These are phyloP conservation scores for Petromus typicus DNA, from an alignment of 2,113 vertebrate genomes.

Conservation along the genomic window DNA sequence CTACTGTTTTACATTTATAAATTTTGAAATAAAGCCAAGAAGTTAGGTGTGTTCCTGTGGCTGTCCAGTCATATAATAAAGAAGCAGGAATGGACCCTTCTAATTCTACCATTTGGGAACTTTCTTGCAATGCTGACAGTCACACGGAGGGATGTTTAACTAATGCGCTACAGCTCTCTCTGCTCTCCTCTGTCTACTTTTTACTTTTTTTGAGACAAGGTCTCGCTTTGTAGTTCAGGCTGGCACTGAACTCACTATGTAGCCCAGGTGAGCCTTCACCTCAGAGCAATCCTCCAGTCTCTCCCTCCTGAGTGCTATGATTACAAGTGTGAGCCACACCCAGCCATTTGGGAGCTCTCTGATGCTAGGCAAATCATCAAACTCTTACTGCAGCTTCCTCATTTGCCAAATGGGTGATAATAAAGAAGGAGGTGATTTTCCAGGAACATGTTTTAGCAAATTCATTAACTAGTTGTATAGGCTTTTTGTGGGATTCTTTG, in stretches of 20 bases:
- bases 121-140: too few species aligned
- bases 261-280: too few species aligned
- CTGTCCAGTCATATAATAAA: neutral
- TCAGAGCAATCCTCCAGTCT: too few species aligned
- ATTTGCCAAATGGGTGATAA: constrained; percentile 6
- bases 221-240: too few species aligned
- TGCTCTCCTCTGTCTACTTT: too few species aligned
- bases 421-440: neutral
- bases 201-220: too few species aligned
- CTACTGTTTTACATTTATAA: neutral
- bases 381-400: neutral
- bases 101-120: neutral
- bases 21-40: constrained; percentile 28
- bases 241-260: too few species aligned
- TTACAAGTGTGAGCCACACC: too few species aligned
- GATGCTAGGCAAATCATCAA: neutral
- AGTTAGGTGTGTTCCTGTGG: neutral
- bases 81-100: neutral
- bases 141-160: too few species aligned
- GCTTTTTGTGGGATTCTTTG: neutral
- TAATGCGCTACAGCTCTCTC: too few species aligned
- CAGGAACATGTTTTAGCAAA: neutral
- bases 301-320: too few species aligned
- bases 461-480: neutral
- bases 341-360: too few species aligned